Evolutionary conservation across 2,113 vertebrate species (phyloP).

Genomic region (Cinclus mexicanus): DNA sequence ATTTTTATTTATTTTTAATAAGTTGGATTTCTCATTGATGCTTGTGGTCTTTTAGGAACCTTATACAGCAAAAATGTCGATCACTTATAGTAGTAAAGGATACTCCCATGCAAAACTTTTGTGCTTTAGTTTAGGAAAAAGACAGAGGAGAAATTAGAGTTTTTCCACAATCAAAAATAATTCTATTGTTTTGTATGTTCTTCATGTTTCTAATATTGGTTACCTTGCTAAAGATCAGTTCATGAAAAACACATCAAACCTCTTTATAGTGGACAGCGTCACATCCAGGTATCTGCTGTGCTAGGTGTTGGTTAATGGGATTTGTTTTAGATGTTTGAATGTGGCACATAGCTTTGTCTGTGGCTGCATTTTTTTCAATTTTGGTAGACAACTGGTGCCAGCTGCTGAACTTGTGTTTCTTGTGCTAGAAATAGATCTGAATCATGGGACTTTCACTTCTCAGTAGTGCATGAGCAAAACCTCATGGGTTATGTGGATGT

Average conservation of each 20-base stretch:
- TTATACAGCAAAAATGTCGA: neutral
- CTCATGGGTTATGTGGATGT: accelerated
- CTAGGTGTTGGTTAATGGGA: neutral
- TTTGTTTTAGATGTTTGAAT: neutral
- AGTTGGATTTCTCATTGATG: neutral
- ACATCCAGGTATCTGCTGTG: neutral
- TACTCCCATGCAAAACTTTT: neutral
- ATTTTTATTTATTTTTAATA: neutral
- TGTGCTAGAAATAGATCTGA: neutral
- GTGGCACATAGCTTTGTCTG: neutral
- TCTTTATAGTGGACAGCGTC: neutral
- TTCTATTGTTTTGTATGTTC: neutral
- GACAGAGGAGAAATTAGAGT: neutral
- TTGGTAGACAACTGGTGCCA: neutral
- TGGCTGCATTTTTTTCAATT: neutral
- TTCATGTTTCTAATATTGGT: neutral
- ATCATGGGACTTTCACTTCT: neutral
- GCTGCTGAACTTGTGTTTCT: neutral
- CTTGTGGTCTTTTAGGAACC: neutral
- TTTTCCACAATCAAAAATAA: neutral
- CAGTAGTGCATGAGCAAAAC: neutral
- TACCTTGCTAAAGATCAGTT: neutral
- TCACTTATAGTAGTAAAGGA: neutral
- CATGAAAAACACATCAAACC: neutral
- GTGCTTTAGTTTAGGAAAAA: neutral